Conservation (phyloP, 2,888 invertebrate species). For the Thera obeliscata region DNA sequence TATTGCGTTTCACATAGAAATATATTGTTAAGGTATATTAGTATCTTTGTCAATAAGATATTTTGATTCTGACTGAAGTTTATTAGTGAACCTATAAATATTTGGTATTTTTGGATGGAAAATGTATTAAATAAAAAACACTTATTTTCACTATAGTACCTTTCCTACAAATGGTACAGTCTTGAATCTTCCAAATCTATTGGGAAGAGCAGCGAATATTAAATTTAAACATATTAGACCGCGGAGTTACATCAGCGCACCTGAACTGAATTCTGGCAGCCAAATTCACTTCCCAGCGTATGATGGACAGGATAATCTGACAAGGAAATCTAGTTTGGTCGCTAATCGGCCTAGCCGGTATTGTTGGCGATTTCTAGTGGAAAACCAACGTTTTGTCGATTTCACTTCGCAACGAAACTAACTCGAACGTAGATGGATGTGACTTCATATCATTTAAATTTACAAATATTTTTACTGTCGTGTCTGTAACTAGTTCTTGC, state of each 20-base stretch:
- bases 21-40: too few species aligned
- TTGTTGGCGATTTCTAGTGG: conserved; percentile 54
- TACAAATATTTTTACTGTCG: too few species aligned
- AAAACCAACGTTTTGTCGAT: conserved; percentile 50
- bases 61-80: too few species aligned
- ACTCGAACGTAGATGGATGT: conserved; percentile 1
- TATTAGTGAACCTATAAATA: too few species aligned
- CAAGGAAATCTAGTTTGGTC: conserved; percentile 74
- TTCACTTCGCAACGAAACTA: conserved; percentile 14
- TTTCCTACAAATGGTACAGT: too few species aligned
- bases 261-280: conserved; percentile 55
- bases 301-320: conserved; percentile 73
- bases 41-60: too few species aligned
- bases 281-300: conserved; percentile 59
- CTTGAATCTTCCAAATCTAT: background rate
- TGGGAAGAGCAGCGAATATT: conserved; percentile 4
- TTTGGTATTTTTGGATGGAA: too few species aligned
- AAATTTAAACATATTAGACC: conserved; percentile 17
- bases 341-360: conserved; percentile 67
- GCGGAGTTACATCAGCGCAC: conserved; percentile 43
- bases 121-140: too few species aligned
- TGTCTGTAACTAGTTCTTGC: too few species aligned
- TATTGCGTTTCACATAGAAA: too few species aligned
- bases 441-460: background rate
- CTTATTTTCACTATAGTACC: too few species aligned